phyloP scores from a whole-genome alignment of 2,888 invertebrate species.

The Anthrax anthrax region DNA sequence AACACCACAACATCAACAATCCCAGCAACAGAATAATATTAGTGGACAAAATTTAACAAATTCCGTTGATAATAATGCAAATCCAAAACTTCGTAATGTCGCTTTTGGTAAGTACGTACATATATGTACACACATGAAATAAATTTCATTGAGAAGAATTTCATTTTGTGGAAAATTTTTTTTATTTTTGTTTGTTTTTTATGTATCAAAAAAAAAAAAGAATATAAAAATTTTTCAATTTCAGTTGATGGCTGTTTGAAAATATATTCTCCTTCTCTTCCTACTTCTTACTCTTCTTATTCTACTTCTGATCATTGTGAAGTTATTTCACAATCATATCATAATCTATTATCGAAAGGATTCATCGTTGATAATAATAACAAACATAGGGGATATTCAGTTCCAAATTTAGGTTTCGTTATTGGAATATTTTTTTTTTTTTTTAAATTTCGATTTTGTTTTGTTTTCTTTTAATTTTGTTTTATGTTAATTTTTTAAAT shows the following conservation, averaged over 20 bases:
- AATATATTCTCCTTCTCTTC: neutral
- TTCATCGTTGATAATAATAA: neutral
- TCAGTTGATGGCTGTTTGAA: neutral
- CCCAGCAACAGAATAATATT: constrained; percentile 11
- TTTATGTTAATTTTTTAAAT: too few species aligned
- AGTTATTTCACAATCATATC: neutral
- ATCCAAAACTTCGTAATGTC: constrained; percentile 43
- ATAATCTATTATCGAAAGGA: neutral
- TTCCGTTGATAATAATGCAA: constrained; percentile 20
- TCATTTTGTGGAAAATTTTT: neutral
- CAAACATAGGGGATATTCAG: constrained; percentile 54
- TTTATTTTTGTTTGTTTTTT: neutral
- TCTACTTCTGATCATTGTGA: neutral
- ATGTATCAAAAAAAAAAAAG: neutral
- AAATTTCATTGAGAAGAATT: too few species aligned
- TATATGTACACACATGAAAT: too few species aligned
- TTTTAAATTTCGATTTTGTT: too few species aligned
- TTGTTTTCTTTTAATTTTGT: too few species aligned
- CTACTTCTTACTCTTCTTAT: too few species aligned
- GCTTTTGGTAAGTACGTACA: constrained; percentile 61
- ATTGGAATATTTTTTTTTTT: too few species aligned
- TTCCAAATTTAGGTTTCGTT: constrained; percentile 73
- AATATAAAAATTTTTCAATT: neutral
- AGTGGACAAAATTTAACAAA: neutral
- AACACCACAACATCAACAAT: constrained; percentile 11